Evolutionary conservation across 2,888 invertebrate species (phyloP).

Genomic region (Sesia bembeciformis): DNA sequence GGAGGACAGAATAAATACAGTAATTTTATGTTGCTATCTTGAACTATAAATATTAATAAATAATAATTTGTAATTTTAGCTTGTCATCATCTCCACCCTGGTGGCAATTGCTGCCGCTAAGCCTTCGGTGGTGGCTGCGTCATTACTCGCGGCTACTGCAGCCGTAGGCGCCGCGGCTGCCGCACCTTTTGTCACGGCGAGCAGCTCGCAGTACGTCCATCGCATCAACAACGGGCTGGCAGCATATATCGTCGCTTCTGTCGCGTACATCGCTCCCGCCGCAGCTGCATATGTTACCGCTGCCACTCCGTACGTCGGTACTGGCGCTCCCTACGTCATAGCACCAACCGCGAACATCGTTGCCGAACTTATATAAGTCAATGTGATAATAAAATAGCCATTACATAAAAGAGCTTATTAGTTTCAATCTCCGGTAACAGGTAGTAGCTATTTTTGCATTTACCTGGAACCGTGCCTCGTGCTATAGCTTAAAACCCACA

Average conservation of each 20-base stretch:
- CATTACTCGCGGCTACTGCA: constrained; percentile 41
- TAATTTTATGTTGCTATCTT: no score
- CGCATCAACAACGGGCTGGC: constrained; percentile 74
- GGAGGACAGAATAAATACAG: no score
- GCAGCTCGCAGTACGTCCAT: constrained; percentile 77
- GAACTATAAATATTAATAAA: no score
- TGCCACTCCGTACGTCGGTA: constrained; percentile 19
- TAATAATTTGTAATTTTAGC: no score
- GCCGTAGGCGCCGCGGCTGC: constrained; percentile 32
- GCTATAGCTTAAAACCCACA: no score
- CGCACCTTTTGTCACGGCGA: constrained; percentile 76
- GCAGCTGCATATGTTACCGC: constrained; percentile 15
- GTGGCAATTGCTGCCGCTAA: constrained; percentile 44
- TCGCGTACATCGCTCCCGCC: constrained; percentile 25
- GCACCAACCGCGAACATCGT: constrained; percentile 18
- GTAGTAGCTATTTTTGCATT: no score
- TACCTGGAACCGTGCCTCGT: no score
- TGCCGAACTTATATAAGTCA: no score
- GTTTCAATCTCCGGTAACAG: no score
- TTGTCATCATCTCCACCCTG: constrained; percentile 37
- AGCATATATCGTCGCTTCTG: constrained; percentile 27
- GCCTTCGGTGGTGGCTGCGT: constrained; percentile 42
- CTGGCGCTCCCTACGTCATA: constrained; percentile 34
- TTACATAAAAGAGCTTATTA: no score
- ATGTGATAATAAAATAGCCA: no score